A percentile compares a stretch with the other conserved stretches of the same genome.
phyloP scores from a whole-genome alignment of 2,888 invertebrate species.

The Herminia tarsipennalis region DNA sequence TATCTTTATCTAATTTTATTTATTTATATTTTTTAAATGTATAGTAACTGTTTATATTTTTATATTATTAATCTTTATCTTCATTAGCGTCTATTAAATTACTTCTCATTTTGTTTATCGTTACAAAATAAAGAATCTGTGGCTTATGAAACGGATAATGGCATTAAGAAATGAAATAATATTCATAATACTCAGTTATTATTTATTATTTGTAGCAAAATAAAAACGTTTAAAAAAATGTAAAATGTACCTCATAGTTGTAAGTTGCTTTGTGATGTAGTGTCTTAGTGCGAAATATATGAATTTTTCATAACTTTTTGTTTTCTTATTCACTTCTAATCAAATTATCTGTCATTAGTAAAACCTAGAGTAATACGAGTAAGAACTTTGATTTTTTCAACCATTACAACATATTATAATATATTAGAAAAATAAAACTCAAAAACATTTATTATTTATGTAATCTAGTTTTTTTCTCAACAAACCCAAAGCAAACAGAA shows the following conservation, averaged over 20 bases:
- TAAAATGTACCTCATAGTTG: constrained; percentile 39
- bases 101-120: constrained; percentile 16
- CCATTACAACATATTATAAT: too few relatives aligned
- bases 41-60: neutral
- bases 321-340: neutral
- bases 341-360: too few relatives aligned
- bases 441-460: too few relatives aligned
- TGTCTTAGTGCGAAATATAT: constrained; percentile 43
- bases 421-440: too few relatives aligned
- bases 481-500: too few relatives aligned
- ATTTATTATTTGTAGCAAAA: constrained; percentile 54
- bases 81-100: constrained; percentile 5
- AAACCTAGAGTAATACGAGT: too few relatives aligned
- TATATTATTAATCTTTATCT: neutral
- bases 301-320: constrained; percentile 7
- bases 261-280: constrained; percentile 45
- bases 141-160: constrained; percentile 16
- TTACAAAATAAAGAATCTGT: too few relatives aligned
- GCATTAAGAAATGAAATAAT: constrained; percentile 37
- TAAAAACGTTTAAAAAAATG: constrained; percentile 53
- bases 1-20: neutral
- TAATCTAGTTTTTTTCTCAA: too few relatives aligned
- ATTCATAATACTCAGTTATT: constrained; percentile 55
- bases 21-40: neutral
- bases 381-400: too few relatives aligned